Conservation (phyloP, 2,888 invertebrate genomes). For the Lutraria lutraria region DNA sequence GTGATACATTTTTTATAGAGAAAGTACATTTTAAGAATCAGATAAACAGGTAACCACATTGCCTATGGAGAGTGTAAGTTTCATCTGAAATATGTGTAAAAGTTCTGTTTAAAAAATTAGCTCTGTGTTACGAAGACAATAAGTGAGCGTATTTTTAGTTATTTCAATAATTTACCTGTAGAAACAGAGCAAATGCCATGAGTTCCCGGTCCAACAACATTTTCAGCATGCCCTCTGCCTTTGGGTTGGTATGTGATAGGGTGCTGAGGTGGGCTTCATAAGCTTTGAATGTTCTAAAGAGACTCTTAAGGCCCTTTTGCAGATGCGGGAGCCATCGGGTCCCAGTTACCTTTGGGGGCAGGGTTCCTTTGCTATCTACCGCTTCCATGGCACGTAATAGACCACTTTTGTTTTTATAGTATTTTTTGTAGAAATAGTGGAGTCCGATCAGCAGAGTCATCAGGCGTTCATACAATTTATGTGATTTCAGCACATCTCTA, state of each 20-base stretch:
- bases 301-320: constrained; percentile 24
- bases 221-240: constrained; percentile 58
- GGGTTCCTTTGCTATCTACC: constrained; percentile 23
- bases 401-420: constrained; percentile 54
- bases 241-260: constrained; percentile 51
- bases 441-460: constrained; percentile 65
- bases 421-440: constrained; percentile 60
- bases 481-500: constrained; percentile 46
- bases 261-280: constrained; percentile 56
- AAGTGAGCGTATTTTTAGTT: no score
- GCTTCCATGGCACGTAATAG: constrained; percentile 17
- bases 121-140: no score
- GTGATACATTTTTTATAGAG: no score
- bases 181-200: constrained; percentile 49
- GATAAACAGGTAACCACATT: no score
- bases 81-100: no score
- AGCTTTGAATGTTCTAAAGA: constrained; percentile 44
- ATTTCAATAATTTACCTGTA: constrained; percentile 40
- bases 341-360: constrained; percentile 59
- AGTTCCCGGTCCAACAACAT: constrained; percentile 37
- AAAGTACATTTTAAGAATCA: no score
- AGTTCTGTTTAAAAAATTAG: no score
- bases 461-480: constrained; percentile 53
- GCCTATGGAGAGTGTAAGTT: no score
- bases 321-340: constrained; percentile 65